Evolutionary conservation across 2,888 invertebrate species (phyloP).

Genomic region (Phaonia tiefii): DNA sequence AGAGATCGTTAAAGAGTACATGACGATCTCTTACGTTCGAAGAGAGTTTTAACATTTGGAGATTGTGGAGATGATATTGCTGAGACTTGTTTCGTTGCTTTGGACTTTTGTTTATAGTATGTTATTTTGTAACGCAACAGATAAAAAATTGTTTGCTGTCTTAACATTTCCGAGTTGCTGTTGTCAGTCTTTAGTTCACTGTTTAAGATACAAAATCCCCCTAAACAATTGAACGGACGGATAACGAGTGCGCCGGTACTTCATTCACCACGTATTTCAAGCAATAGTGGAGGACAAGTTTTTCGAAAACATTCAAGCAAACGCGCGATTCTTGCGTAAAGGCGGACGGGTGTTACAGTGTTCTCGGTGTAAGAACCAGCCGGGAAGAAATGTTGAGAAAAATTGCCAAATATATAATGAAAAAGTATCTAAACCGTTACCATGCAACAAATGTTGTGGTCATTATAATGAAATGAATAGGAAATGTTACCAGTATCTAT

Average conservation of each 20-base stretch:
- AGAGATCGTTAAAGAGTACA: neutral
- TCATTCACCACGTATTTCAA: neutral
- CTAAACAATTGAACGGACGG: constrained; percentile 60
- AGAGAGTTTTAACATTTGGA: constrained; percentile 37
- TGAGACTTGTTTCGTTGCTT: constrained; percentile 1
- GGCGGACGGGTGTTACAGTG: constrained; percentile 25
- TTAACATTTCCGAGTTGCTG: constrained; percentile 44
- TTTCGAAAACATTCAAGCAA: neutral
- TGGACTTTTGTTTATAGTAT: constrained; percentile 12
- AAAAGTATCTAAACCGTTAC: constrained; percentile 34
- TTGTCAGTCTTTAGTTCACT: constrained; percentile 63
- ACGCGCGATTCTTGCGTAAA: constrained; percentile 14
- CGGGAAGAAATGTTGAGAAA: constrained; percentile 3
- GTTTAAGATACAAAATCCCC: constrained; percentile 63
- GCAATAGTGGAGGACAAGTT: neutral
- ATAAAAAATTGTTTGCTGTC: constrained; percentile 13
- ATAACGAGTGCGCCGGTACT: constrained; percentile 25
- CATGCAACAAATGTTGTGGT: constrained; percentile 9
- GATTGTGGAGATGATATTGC: constrained; percentile 5
- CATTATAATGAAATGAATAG: constrained; percentile 4
- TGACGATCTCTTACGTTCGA: neutral
- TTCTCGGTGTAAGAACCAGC: neutral
- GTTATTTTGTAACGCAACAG: constrained; percentile 2
- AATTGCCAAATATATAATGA: constrained; percentile 41
- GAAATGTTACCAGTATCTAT: neutral